Evolutionary conservation across 2,888 invertebrate species (phyloP).

Genomic region (Herminia tarsipennalis): DNA sequence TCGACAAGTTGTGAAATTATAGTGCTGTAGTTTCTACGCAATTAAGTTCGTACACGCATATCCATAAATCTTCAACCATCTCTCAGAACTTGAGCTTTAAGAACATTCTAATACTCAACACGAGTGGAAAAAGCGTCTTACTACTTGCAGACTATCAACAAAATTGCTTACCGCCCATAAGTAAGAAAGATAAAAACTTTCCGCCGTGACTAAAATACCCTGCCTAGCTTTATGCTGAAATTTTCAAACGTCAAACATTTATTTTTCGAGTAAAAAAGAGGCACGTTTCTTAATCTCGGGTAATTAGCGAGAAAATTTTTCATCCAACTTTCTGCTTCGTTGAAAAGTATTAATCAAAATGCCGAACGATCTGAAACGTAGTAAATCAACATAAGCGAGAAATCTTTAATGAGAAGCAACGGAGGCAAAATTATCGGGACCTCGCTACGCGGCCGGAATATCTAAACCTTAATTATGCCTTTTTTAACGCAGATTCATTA

Average conservation of each 20-base stretch:
- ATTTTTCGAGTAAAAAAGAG: constrained; percentile 33
- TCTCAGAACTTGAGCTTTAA: background rate
- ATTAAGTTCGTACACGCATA: too few relatives aligned
- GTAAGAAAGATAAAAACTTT: constrained; percentile 14
- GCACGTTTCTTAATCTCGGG: constrained; percentile 49
- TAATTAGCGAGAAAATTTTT: constrained; percentile 48
- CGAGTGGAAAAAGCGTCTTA: background rate
- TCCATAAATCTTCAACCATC: background rate
- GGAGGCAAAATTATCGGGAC: constrained; percentile 52
- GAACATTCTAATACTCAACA: background rate
- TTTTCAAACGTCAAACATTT: constrained; percentile 37
- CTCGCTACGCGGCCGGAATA: constrained; percentile 43
- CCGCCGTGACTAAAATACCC: constrained; percentile 17
- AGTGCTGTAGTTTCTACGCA: too few relatives aligned
- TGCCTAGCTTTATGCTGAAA: constrained; percentile 22
- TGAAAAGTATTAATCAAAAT: constrained; percentile 59
- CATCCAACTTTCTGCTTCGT: constrained; percentile 43
- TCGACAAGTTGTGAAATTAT: too few relatives aligned
- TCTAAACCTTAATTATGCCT: constrained; percentile 57
- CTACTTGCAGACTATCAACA: background rate
- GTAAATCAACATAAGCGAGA: constrained; percentile 53
- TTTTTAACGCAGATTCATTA: constrained; percentile 57
- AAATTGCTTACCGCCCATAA: constrained; percentile 20
- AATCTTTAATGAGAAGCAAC: constrained; percentile 62
- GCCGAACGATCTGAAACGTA: constrained; percentile 50